A percentile compares a stretch with the other conserved stretches of the same genome.
phyloP scores from a whole-genome alignment of 2,113 vertebrate genomes.

The Lepus europaeus region DNA sequence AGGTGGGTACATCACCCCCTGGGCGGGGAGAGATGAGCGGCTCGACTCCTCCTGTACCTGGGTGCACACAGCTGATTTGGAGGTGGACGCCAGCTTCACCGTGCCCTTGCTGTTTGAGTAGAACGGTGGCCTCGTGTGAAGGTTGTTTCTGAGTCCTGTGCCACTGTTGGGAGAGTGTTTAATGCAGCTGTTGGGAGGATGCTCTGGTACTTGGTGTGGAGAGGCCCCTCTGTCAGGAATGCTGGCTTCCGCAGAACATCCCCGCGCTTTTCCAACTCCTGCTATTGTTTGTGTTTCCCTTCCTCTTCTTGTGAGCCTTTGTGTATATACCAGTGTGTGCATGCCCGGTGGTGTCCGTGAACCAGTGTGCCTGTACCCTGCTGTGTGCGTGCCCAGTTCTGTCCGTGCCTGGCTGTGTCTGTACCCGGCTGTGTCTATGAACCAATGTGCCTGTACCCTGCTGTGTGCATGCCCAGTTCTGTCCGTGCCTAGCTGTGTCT shows the following conservation, averaged over 20 bases:
- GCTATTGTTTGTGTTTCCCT: neutral
- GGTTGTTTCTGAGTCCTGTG: neutral
- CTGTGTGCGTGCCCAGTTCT: no score
- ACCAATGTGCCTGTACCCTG: no score
- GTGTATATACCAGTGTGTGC: no score
- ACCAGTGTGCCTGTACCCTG: no score
- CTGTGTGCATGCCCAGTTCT: no score
- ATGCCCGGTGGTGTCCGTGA: no score
- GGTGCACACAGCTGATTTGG: neutral
- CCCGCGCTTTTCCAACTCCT: neutral
- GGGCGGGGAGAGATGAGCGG: neutral
- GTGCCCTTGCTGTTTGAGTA: neutral
- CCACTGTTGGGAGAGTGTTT: neutral
- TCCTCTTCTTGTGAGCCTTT: neutral
- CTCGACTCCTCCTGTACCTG: neutral
- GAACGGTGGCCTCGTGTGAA: neutral
- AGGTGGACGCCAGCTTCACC: neutral
- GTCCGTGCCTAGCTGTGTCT: no score
- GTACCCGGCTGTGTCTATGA: no score
- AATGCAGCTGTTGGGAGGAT: neutral
- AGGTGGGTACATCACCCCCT: neutral
- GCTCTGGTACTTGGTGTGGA: fast-evolving
- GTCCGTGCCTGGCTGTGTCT: no score
- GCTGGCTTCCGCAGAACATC: neutral
- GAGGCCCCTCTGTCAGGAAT: neutral